Evolutionary conservation across 2,113 vertebrate genomes (phyloP).

Genomic region (Aptenodytes forsteri): DNA sequence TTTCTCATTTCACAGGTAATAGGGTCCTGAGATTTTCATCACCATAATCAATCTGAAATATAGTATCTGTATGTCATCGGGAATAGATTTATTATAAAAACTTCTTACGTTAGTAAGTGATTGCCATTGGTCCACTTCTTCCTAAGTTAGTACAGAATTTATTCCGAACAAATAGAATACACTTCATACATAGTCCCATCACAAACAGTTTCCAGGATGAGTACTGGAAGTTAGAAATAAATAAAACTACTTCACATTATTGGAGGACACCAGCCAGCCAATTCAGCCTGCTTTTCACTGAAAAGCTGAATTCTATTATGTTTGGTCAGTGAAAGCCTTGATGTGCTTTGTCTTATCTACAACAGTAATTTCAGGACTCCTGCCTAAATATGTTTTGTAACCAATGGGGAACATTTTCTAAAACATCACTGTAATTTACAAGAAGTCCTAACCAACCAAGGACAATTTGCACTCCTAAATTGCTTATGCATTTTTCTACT

Average conservation of each 20-base stretch:
- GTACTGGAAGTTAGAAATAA: neutral
- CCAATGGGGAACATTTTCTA: neutral
- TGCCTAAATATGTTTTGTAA: neutral
- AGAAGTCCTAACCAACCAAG: neutral
- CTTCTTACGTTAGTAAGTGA: neutral
- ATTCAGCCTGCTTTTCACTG: neutral
- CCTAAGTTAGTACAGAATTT: neutral
- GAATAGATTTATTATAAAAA: neutral
- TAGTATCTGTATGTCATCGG: accelerated
- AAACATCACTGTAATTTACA: neutral
- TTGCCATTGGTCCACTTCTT: neutral
- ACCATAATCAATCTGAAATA: neutral
- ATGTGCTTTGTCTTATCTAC: neutral
- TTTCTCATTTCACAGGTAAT: neutral
- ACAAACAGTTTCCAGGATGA: neutral
- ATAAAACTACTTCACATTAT: neutral
- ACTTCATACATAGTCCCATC: neutral
- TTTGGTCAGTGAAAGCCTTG: neutral
- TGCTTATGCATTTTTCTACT: neutral
- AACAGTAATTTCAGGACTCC: neutral
- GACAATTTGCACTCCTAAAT: neutral
- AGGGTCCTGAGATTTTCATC: neutral
- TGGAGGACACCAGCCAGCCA: neutral
- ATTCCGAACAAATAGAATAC: neutral
- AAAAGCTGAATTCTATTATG: neutral